Base-by-base conservation (phyloP, 2,888 invertebrate genomes). In the Tipula lateralis region DNA sequence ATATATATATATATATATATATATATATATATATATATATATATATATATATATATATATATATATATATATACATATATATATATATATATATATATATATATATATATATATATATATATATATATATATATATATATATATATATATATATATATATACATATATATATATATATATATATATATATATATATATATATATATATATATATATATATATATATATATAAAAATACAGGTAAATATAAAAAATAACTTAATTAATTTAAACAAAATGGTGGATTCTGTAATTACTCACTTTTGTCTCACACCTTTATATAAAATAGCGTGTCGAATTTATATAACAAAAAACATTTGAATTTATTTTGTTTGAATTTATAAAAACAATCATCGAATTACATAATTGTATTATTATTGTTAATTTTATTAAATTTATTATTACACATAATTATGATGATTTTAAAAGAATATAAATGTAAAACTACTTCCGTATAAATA, bases 241-340 rank as follows among this genome's bases (percentile, higher is more conserved):
- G 66, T 66, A 66, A 66, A 66, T 66, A 66, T 66, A 66, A 66
- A 66, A 66, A 66, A 6, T 39, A 39, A 32, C 32, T 32, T 9
- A 36, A 9, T 36, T 9, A 36, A 9, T 7, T 6, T 9, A 36
- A 66, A 66, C 7, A 24, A 66, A 66, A 66, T 24, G 66, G 66
- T 66, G 66, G 66, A 66, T 66, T 24, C 9, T 66, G 66, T n/a
- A n/a, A n/a, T n/a, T n/a, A n/a, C n/a, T 24, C 66, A 66, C 12
- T 66, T 66, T 3, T 24, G 66, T 13, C 66, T 66, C 16, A 50
- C 44, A 50, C 44, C 44, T 24, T 24, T 66, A 24, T 66, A 66
- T 66, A 66, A 66, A 66, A 24, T 66, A 66, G 66, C 66, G 66
- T 66, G 66, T 66, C 66, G 66, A 66, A 66, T 66, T 66, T 66